Evolutionary conservation across 2,888 invertebrate genomes (phyloP), one percentile per base, ranked within the genome.

Genomic region (Thelaira solivaga): DNA sequence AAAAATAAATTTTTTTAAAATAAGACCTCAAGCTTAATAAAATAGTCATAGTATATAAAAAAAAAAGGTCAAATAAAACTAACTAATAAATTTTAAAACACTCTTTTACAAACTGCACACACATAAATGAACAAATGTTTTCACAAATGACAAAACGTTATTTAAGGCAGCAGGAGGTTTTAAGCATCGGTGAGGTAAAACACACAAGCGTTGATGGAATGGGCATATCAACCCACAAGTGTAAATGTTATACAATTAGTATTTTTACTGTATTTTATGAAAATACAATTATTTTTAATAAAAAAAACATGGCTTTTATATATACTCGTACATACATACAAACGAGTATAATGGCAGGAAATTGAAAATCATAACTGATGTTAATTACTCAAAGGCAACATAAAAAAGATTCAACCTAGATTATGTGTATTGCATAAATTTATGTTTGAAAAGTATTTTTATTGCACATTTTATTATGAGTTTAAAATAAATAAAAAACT

Each of bases 361-460:
- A 71, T 71, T 43, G 45, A 57, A 36, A 57, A 43, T 69, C 51
- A 71, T 62, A 71, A 53, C 31, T 51, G 51, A 41, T 53, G 51
- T 71, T 62, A 61, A 62, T 62, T 51, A 34, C 22, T 29, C 36
- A 49, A 49, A 69, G 59, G 10, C 16, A 59, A 57, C 26, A 11
- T n/a, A 13, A 55, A 13, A 26, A 62, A 36, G 34, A 53, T 53
- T n/a, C 2, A 45, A 45, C 41, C 31, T 43, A 53, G 20, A 43
- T 53, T 53, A 4, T 24, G 13, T 2, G 11, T 6, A 6, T 26
- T 29, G 57, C 7, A 16, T 11, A 18, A 24, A 8, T 57, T 39
- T 24, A 8, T 22, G 10, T 16, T 8, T 7, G 4, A 20, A 53
- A 26, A n/a, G n/a, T 39, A 16, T 39, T 39, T 39, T 13, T n/a